phyloP scores from a whole-genome alignment of 1,140 invertebrate species.

The Lepidotrigona ventralis region DNA sequence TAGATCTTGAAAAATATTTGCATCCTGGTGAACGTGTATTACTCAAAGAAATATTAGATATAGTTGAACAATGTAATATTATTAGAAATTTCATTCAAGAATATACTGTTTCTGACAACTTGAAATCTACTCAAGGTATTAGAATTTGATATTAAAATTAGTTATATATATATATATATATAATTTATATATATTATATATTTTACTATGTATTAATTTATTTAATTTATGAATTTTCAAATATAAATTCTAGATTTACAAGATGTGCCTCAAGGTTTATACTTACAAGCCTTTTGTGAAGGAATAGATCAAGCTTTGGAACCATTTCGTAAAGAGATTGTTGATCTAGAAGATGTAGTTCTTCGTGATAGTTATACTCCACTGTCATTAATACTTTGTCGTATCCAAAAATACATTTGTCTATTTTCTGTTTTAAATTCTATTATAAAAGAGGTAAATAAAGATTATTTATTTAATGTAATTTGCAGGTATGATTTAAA shows the following conservation, averaged over 20 bases:
- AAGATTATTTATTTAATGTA: conserved; percentile 8
- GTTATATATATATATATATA: too few relatives aligned
- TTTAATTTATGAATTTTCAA: neutral
- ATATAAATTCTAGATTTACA: conserved; percentile 51
- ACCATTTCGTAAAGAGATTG: conserved; percentile 81
- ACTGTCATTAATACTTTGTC: conserved; percentile 79
- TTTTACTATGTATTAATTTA: conserved; percentile 7
- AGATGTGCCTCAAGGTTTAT: conserved; percentile 76
- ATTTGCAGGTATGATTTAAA: neutral
- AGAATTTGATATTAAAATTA: conserved; percentile 13
- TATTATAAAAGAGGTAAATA: conserved; percentile 79
- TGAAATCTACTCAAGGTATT: conserved; percentile 29
- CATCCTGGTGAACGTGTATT: conserved; percentile 75
- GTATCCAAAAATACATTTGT: conserved; percentile 79
- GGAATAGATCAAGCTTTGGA: conserved; percentile 82
- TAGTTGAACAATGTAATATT: conserved; percentile 72
- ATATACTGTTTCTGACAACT: neutral
- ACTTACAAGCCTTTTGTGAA: conserved; percentile 82
- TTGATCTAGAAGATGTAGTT: conserved; percentile 80
- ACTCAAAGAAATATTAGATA: conserved; percentile 72
- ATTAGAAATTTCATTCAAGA: conserved; percentile 73
- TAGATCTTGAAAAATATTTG: conserved; percentile 73
- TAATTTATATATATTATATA: neutral
- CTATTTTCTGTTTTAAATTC: conserved; percentile 81
- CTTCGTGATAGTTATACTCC: conserved; percentile 80